These are phyloP conservation scores for Drosophila kurseongensis DNA, from an alignment of 1,140 invertebrate species.

Conservation along the genomic window DNA sequence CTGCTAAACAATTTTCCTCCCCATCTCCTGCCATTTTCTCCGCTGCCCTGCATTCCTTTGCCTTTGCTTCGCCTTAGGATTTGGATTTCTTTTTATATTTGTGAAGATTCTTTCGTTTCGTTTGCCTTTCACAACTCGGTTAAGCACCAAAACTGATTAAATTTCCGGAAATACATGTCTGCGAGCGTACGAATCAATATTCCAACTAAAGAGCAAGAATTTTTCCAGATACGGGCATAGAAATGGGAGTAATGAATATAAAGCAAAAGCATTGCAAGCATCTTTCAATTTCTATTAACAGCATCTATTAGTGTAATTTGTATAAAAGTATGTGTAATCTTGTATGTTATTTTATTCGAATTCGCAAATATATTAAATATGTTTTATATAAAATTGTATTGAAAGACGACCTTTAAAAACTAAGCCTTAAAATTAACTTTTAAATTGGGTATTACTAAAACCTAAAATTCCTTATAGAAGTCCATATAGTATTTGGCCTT, in stretches of 20 bases:
- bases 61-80: constrained; percentile 19
- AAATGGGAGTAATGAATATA: constrained; percentile 36
- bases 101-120: constrained; percentile 35
- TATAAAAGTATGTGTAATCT: background rate
- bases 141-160: constrained; percentile 71
- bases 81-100: constrained; percentile 46
- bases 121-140: constrained; percentile 34
- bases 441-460: too few species aligned
- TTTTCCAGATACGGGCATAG: constrained; percentile 2
- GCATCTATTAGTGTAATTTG: too few species aligned
- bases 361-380: background rate
- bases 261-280: constrained; percentile 32
- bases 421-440: too few species aligned
- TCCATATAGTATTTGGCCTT: too few species aligned
- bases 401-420: too few species aligned
- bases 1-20: constrained; percentile 52
- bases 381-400: too few species aligned
- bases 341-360: background rate
- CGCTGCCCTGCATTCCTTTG: constrained; percentile 13
- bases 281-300: constrained; percentile 1
- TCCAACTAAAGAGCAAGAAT: constrained; percentile 52
- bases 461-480: too few species aligned
- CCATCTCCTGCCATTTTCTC: background rate
- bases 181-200: constrained; percentile 57
- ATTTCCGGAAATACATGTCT: constrained; percentile 57